Base-by-base conservation (phyloP, 2,797 vertebrate species). In the Myiotriccus ornatus region DNA sequence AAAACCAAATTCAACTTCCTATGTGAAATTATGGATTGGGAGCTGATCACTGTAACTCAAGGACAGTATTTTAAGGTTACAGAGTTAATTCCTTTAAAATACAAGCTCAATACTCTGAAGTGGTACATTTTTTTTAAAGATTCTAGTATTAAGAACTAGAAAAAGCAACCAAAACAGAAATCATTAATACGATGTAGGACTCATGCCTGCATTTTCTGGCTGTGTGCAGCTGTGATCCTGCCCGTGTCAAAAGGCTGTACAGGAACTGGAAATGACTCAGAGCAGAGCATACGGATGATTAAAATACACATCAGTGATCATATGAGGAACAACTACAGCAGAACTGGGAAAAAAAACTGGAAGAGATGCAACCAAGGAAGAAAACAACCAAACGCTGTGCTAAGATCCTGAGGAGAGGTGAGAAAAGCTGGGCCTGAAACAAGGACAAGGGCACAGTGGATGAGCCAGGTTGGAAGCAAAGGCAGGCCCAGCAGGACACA, bases 231-330 rank as follows among this genome's bases (percentile, higher is more conserved):
- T 88, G 79, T 68, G 80, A 85, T 24, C 41, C 25, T 77, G 23
- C 68, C 32, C 32, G 13, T 18, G 84, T 60, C 67, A 75, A 67
- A 79, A 78, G n/a, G 65, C 73, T 71, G 32, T 27, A 78, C 76
- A 87, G 71, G 74, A 94, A 79, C 73, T 81, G 56, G 81, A 90
- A 94, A 67, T 62, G 39, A 87, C 81, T 93, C 81, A 43, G 47
- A 92, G 67, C 67, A 52, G 77, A 44, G 50, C 59, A 64, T 77
- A 44, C 0, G 1, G 80, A 65, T 44, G n/a, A 84, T 20, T 84
- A 43, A 87, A 76, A 43, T 55, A 37, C 0, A 79, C 35, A 81
- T n/a, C 53, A 65, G 86, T 8, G 2, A 62, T 67, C 77, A 44
- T 21, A 64, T 14, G 70, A 86, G 70, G 80, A 94, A 89, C 50